These are phyloP conservation scores for Steatornis caripensis DNA, from an alignment of 2,113 vertebrate genomes.

Conservation along the genomic window DNA sequence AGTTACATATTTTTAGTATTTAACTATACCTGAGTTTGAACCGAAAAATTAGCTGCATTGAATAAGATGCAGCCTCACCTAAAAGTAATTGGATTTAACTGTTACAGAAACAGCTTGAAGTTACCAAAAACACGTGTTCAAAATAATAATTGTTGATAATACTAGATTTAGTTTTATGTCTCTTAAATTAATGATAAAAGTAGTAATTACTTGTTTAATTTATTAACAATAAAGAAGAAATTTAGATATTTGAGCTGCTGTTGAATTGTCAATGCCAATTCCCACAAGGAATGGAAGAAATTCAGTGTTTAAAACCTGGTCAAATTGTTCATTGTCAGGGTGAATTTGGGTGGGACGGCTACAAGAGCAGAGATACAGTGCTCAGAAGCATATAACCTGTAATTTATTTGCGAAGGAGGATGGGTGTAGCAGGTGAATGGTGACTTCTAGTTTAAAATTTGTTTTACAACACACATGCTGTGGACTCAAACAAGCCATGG, in stretches of 20 bases:
- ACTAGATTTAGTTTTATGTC: background rate
- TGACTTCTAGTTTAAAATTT: background rate
- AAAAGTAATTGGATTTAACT: background rate
- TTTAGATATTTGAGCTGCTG: background rate
- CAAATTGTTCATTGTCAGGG: background rate
- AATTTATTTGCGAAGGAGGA: background rate
- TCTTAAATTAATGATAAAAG: background rate
- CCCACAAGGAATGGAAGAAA: background rate
- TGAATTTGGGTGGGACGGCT: background rate
- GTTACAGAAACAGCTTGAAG: background rate
- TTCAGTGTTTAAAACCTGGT: background rate
- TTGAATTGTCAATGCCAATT: background rate
- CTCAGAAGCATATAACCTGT: background rate
- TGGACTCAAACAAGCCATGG: background rate
- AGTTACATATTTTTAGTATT: background rate
- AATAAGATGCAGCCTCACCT: background rate
- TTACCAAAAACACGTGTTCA: background rate
- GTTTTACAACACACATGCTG: background rate
- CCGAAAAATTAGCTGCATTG: background rate
- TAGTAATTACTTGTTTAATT: background rate
- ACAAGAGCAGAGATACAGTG: background rate
- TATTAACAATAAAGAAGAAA: background rate
- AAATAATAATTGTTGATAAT: background rate
- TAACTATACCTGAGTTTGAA: background rate
- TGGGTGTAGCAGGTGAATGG: background rate